A percentile compares a stretch with the other conserved stretches of the same genome.
phyloP scores from a whole-genome alignment of 2,888 invertebrate genomes.

The Limnephilus marmoratus region DNA sequence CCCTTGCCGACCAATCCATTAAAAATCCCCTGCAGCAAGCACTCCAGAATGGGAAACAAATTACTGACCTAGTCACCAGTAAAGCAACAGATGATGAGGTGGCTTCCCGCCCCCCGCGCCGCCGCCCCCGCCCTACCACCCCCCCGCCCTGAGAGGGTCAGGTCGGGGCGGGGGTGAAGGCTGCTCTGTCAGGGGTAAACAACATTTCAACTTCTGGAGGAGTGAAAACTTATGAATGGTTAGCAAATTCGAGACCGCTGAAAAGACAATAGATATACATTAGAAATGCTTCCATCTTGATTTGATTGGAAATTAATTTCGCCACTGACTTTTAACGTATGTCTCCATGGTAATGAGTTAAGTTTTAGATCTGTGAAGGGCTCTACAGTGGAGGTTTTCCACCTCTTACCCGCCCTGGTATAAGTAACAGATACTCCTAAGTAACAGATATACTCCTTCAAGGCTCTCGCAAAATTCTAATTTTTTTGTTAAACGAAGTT shows the following conservation, averaged over 20 bases:
- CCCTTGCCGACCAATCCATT: constrained; percentile 22
- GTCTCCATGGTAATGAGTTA: too few relatives aligned
- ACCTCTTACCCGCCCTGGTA: too few relatives aligned
- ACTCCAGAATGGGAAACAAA: not conserved
- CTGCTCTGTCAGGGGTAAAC: not conserved
- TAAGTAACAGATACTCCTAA: too few relatives aligned
- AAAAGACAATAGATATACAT: too few relatives aligned
- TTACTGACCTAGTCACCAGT: constrained; percentile 56
- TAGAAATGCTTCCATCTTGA: too few relatives aligned
- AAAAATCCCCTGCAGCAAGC: constrained; percentile 41
- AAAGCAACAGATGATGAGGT: constrained; percentile 59
- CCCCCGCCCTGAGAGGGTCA: not conserved
- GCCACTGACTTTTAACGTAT: too few relatives aligned
- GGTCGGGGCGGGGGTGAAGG: not conserved
- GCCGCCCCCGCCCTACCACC: not conserved
- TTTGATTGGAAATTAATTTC: too few relatives aligned
- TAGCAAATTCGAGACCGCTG: not conserved
- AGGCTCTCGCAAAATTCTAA: too few relatives aligned
- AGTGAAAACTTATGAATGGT: not conserved
- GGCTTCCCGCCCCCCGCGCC: constrained; percentile 26
- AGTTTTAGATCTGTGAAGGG: too few relatives aligned
- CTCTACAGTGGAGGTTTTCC: too few relatives aligned
- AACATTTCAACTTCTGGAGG: not conserved
- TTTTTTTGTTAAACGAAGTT: too few relatives aligned
- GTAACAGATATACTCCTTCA: too few relatives aligned